Evolutionary conservation across 2,888 invertebrate species (phyloP).

Genomic region (Thereva unica): DNA sequence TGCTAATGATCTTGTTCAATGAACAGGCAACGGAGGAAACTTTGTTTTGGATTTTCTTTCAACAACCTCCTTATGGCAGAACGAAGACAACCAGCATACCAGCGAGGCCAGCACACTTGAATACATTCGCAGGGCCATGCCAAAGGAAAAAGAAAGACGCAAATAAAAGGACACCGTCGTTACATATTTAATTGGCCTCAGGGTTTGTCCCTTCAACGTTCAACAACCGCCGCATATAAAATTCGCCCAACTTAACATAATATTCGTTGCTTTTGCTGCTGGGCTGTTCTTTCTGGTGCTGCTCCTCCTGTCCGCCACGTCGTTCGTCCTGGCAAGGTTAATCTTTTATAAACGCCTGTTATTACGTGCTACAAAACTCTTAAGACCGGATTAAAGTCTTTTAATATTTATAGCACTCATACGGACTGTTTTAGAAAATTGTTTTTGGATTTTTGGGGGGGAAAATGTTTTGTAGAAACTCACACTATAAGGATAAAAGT

Average conservation of each 20-base stretch:
- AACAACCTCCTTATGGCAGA: not conserved
- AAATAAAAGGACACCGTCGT: slow-evolving; percentile 5
- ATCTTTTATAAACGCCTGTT: slow-evolving; percentile 10
- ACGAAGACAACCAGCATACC: not conserved
- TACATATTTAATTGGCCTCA: slow-evolving; percentile 29
- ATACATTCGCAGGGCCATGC: too few relatives aligned
- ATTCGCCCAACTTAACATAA: slow-evolving; percentile 16
- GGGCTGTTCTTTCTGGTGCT: not conserved
- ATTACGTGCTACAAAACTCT: slow-evolving; percentile 17
- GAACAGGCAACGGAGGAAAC: slow-evolving; percentile 9
- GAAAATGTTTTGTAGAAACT: not conserved
- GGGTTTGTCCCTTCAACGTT: slow-evolving; percentile 6
- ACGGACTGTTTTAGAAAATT: not conserved
- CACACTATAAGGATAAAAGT: not conserved
- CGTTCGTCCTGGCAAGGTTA: not conserved
- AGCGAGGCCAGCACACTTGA: not conserved
- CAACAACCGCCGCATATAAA: slow-evolving; percentile 18
- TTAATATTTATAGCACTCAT: slow-evolving; percentile 14
- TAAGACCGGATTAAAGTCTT: slow-evolving; percentile 14
- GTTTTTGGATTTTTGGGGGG: not conserved
- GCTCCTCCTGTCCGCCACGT: not conserved
- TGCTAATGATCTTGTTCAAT: slow-evolving; percentile 30
- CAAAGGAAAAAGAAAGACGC: not conserved
- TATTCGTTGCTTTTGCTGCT: not conserved
- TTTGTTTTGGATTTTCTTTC: not conserved